Base-by-base conservation (phyloP, 2,888 invertebrate genomes). In the Calephelis perditalis region DNA sequence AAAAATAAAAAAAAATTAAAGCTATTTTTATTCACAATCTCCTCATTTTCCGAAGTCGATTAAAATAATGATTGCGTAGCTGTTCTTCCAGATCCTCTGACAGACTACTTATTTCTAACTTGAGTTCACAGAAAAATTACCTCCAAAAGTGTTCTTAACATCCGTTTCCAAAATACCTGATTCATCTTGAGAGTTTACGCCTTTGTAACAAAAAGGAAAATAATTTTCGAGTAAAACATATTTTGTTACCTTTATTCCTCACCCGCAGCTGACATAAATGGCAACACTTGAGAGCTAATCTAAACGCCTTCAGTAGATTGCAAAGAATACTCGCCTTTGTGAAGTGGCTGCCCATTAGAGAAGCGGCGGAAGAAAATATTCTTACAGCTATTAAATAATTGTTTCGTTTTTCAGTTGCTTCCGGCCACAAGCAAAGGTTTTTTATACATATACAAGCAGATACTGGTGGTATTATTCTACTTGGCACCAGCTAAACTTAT, bases 351-450 rank as follows among this genome's bases (percentile, higher is more conserved):
- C 54, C 54, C 35, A 54, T 54, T 54, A 54, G 54, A 54, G 36
- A 54, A 26, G 54, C 52, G 35, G 35, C 52, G 26, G 52, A 54
- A 36, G 52, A 54, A 54, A 54, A 54, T 54, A 54, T 54, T 54
- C 52, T 54, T 35, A 35, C 36, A 54, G 36, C 36, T 54, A 54
- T 54, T 54, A n/a, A 54, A 54, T 54, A 35, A 26, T 52, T 35
- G 10, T 52, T 52, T 52, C 47, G 0, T 47, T 12, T 49, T 35
- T 35, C 6, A 4, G 10, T 26, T 26, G 6, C 8, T 40, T 40
- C 40, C 40, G 40, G 8, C 40, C 2, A 40, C 40, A 40, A 8
- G 40, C 40, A 40, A 40, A 40, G 40, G 40, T 40, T 40, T 7
- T 40, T 40, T 40, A 26, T 26, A 26, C 2, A 3, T 26, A 26